A percentile compares a stretch with the other conserved stretches of the same genome.
Evolutionary conservation across 2,797 vertebrate genomes (phyloP).

Genomic region (Limnodromus scolopaceus): DNA sequence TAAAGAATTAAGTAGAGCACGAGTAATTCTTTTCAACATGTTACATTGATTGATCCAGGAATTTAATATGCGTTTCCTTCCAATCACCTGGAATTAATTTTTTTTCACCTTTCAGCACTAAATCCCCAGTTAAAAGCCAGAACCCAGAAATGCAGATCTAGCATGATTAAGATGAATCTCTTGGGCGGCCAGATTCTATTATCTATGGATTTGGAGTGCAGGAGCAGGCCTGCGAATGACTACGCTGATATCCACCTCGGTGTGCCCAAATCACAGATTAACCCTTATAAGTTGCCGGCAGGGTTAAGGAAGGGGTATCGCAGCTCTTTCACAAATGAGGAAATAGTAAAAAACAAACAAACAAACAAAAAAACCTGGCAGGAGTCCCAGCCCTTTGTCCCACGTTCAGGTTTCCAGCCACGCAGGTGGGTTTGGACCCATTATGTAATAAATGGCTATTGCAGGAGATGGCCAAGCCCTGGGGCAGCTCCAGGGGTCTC

Average conservation of each 20-base stretch:
- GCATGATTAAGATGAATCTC: not conserved
- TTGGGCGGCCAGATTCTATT: not conserved
- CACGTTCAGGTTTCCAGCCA: not conserved
- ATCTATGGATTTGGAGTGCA: not conserved
- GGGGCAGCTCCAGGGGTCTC: fast-evolving
- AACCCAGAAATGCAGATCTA: not conserved
- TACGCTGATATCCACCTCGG: fast-evolving
- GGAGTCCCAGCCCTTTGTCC: not conserved
- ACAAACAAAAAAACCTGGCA: not conserved
- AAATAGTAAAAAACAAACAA: not conserved
- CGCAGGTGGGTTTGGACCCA: not conserved
- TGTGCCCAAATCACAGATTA: not conserved
- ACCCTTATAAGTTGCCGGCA: not conserved
- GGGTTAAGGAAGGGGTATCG: not conserved
- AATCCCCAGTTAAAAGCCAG: not conserved
- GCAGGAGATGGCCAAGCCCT: not conserved
- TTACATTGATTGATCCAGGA: not conserved
- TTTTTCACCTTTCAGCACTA: not conserved
- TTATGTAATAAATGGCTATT: not conserved
- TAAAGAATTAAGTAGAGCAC: not conserved
- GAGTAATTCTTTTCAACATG: not conserved
- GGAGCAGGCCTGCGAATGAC: not conserved
- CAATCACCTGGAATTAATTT: not conserved
- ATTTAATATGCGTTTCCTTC: not conserved
- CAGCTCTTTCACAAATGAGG: not conserved